Percentiles rank a stretch among this genome's conserved stretches.
Evolutionary conservation across 2,888 invertebrate species (phyloP).

Genomic region (Patella caerulea): DNA sequence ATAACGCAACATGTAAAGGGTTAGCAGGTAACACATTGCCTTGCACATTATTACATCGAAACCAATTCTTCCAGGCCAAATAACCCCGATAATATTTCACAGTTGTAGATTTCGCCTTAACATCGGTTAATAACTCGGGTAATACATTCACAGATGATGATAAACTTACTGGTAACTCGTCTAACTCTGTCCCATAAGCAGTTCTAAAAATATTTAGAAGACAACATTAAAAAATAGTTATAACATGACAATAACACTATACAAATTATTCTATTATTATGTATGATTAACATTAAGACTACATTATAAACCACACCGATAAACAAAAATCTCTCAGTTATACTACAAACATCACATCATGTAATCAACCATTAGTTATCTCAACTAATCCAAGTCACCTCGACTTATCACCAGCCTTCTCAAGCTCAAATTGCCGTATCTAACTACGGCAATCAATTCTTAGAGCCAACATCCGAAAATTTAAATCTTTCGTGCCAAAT

Average conservation of each 20-base stretch:
- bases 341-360: background rate
- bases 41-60: background rate
- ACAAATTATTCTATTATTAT: too few relatives aligned
- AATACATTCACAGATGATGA: background rate
- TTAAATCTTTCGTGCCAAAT: conserved; percentile 15
- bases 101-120: background rate
- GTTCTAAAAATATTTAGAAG: background rate
- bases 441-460: background rate
- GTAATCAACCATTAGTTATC: too few relatives aligned
- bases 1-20: conserved; percentile 18
- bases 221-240: too few relatives aligned
- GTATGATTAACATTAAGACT: too few relatives aligned
- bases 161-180: conserved; percentile 8
- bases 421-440: too few relatives aligned
- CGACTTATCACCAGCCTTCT: too few relatives aligned
- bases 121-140: background rate
- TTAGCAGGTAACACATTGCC: conserved; percentile 18
- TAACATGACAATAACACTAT: too few relatives aligned
- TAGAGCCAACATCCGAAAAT: background rate
- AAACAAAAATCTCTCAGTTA: background rate
- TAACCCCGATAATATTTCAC: background rate
- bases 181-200: conserved; percentile 4
- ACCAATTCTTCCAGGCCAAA: conserved; percentile 16
- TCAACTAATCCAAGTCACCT: too few relatives aligned
- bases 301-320: background rate